These are phyloP conservation scores for Cairina moschata DNA, from an alignment of 2,113 vertebrate species.

Conservation along the genomic window DNA sequence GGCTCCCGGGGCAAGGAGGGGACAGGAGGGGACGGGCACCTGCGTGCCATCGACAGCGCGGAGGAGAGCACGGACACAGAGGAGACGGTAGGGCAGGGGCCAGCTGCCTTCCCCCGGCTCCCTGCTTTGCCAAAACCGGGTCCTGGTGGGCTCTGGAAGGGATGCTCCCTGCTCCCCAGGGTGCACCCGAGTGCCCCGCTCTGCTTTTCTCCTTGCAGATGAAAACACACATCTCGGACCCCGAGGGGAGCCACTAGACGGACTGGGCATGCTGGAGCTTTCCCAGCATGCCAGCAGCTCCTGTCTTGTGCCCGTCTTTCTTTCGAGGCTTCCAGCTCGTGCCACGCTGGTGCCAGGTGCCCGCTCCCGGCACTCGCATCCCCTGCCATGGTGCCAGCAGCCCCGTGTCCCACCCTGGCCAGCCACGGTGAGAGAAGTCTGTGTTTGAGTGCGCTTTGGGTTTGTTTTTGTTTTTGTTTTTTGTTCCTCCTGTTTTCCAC, in stretches of 20 bases:
- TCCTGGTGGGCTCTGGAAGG: neutral
- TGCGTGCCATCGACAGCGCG: neutral
- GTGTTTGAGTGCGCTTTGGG: neutral
- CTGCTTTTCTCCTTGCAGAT: constrained; percentile 28
- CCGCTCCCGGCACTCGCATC: fast-evolving
- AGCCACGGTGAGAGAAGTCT: neutral
- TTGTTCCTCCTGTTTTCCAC: neutral
- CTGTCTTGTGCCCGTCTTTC: neutral
- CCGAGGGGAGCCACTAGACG: neutral
- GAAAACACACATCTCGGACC: neutral
- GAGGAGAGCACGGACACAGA: constrained; percentile 28
- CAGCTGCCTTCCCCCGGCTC: fast-evolving
- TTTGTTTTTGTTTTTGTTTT: neutral
- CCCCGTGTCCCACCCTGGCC: fast-evolving
- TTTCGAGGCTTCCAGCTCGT: neutral
- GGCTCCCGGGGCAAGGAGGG: neutral
- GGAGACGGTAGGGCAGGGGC: constrained; percentile 17
- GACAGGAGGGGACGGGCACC: neutral
- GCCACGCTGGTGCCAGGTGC: neutral
- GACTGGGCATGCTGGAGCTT: neutral
- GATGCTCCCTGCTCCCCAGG: too few relatives aligned
- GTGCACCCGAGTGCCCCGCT: neutral
- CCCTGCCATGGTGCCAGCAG: neutral
- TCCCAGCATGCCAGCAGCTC: neutral
- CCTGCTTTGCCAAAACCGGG: neutral